Evolutionary conservation across 2,797 vertebrate species (phyloP), one percentile per base, ranked within the genome.

Genomic region (Notamacropus eugenii): DNA sequence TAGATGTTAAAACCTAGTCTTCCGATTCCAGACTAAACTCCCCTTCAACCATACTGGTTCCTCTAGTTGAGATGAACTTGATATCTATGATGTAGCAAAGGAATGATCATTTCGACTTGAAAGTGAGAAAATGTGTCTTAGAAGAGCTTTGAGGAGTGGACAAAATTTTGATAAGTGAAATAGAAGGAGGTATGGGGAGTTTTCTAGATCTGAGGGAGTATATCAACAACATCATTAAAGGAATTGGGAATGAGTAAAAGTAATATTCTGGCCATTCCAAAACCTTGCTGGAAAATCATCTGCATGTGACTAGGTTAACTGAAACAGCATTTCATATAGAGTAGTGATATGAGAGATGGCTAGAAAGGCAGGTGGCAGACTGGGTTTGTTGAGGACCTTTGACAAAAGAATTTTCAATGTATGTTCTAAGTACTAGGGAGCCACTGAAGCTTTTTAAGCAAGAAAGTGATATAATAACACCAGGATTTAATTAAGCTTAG

Each of bases 371-470:
- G 2, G 3, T 13, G 19, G 8, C 13, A 94, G 94, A 55, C 40
- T 16, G 74, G 54, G 28, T 27, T 67, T 34, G 11, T 6, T 19
- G 57, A 82, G 90, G 50, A 54, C 13, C 91, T 96, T 92, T 74
- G 24, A 46, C 93, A 74, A 1, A n/a, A 87, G 90, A 95, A 90
- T 90, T 67, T 93, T 54, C 22, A 55, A 52, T 92, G 92, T 93
- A 19, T 92, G 27, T 90, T 58, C 0, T 94, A 96, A 95, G 93
- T 90, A 91, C 2, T 10, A 90, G 92, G 95, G 67, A 95, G 34
- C 90, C 34, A 34, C 62, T 40, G 40, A 46, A 50, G 29, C 90
- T 92, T 95, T 92, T 94, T 50, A 57, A 96, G 31, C 55, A 91
- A 87, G n/a, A 46, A 19, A 82, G 40, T 82, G n/a, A 24, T 46